A percentile compares a stretch with the other conserved stretches of the same genome.
Conservation (phyloP, 2,888 invertebrate genomes). For the Acanthacorydalis orientalis region DNA sequence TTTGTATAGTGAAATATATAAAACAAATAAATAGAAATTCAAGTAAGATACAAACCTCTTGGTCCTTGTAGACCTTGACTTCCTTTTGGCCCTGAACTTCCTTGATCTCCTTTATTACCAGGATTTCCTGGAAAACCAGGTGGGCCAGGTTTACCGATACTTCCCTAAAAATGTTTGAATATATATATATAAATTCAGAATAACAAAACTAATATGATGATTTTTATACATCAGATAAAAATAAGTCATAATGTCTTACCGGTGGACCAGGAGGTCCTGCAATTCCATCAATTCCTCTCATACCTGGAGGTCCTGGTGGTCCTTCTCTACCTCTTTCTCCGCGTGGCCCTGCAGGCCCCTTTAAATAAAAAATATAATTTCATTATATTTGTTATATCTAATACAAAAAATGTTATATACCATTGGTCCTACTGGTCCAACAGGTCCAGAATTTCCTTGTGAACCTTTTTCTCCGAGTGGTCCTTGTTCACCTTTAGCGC, state of each 20-base stretch:
- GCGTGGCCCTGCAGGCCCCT: constrained; percentile 64
- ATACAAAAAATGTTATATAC: constrained; percentile 27
- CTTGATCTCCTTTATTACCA: constrained; percentile 68
- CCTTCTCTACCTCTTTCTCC: constrained; percentile 79
- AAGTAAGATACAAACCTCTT: constrained; percentile 30
- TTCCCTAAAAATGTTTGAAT: constrained; percentile 34
- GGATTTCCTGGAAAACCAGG: constrained; percentile 73
- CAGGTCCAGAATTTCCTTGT: constrained; percentile 45
- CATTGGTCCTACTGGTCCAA: constrained; percentile 52
- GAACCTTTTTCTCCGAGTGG: constrained; percentile 57
- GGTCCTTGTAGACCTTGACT: constrained; percentile 69
- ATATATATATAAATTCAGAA: background rate
- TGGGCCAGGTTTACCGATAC: constrained; percentile 64
- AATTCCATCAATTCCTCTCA: constrained; percentile 64
- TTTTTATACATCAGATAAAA: constrained; percentile 2
- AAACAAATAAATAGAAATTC: background rate
- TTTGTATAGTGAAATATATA: background rate
- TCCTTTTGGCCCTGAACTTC: constrained; percentile 57
- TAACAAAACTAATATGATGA: background rate
- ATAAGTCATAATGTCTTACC: constrained; percentile 27
- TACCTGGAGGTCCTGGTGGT: constrained; percentile 56
- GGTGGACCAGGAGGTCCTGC: constrained; percentile 60
- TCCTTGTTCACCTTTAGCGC: constrained; percentile 68
- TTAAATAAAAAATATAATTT: constrained; percentile 2
- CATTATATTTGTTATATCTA: background rate